Conservation (phyloP, 2,113 vertebrate species). For the Entosphenus tridentatus region DNA sequence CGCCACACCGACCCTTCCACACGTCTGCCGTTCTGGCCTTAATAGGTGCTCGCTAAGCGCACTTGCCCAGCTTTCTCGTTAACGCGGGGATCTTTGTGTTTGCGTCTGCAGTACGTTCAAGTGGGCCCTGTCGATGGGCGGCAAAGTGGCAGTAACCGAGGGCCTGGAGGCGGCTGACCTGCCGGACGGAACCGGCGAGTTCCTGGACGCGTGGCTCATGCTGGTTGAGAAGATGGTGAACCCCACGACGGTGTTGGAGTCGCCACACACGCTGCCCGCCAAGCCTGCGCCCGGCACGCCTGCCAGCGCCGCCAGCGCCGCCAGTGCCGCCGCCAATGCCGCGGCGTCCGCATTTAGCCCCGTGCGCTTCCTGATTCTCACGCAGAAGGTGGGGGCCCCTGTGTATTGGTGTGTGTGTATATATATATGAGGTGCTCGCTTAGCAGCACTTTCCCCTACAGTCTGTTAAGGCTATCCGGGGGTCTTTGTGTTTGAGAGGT, state of each 20-base stretch:
- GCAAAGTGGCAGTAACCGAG: slow-evolving; percentile 58
- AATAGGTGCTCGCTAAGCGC: too few species aligned
- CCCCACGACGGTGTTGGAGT: slow-evolving; percentile 70
- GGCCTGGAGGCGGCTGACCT: slow-evolving; percentile 57
- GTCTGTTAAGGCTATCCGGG: too few species aligned
- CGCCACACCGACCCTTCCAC: too few species aligned
- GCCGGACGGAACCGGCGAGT: slow-evolving; percentile 71
- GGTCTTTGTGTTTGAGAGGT: too few species aligned
- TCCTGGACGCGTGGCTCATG: slow-evolving; percentile 79
- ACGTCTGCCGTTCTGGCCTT: too few species aligned
- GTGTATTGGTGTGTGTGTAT: too few species aligned
- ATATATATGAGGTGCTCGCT: too few species aligned
- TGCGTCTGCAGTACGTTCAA: slow-evolving; percentile 44
- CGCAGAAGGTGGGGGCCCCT: slow-evolving; percentile 43
- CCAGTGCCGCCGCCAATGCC: too few species aligned
- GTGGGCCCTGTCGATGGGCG: slow-evolving; percentile 77
- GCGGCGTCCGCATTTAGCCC: slow-evolving; percentile 32
- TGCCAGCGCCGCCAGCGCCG: slow-evolving; percentile 15
- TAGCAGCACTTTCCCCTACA: too few species aligned
- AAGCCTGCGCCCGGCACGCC: slow-evolving; percentile 52
- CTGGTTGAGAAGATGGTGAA: slow-evolving; percentile 89
- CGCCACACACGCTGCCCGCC: slow-evolving; percentile 58
- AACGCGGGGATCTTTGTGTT: too few species aligned
- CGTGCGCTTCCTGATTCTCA: slow-evolving; percentile 66
- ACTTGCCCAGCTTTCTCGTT: too few species aligned